A percentile compares a stretch with the other conserved stretches of the same genome.
phyloP scores from a whole-genome alignment of 1,140 invertebrate species.

The Lanistes nyassanus region DNA sequence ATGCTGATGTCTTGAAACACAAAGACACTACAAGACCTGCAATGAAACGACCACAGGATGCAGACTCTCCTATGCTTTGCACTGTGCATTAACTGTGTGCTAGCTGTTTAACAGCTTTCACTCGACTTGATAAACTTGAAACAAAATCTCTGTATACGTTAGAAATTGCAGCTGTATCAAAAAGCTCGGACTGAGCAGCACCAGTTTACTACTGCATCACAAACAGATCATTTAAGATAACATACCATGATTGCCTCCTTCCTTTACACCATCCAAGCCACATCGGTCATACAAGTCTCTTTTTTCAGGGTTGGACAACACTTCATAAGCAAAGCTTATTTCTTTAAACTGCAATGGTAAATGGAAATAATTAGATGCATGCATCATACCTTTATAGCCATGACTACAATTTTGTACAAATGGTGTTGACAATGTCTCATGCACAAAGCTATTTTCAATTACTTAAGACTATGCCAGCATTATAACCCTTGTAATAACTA shows the following conservation, averaged over 20 bases:
- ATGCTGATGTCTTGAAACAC: neutral
- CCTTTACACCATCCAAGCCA: constrained; percentile 97
- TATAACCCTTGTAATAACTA: neutral
- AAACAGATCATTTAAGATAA: no score
- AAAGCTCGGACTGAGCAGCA: no score
- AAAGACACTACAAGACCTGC: no score
- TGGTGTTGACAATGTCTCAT: neutral
- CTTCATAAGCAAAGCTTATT: constrained; percentile 98
- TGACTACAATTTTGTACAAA: no score
- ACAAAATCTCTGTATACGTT: no score
- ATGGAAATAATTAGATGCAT: constrained; percentile 2
- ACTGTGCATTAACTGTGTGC: no score
- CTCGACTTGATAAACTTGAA: no score
- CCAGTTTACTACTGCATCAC: no score
- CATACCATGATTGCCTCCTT: constrained; percentile 74
- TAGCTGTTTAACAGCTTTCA: no score
- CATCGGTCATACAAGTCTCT: constrained; percentile 95
- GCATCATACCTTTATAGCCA: neutral
- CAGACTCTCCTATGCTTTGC: no score
- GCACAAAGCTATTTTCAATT: neutral
- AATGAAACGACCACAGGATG: no score
- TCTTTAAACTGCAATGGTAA: constrained; percentile 83
- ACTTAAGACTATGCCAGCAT: neutral
- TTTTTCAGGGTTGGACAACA: constrained; percentile 96
- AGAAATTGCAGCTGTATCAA: no score